Evolutionary conservation across 1,140 invertebrate species (phyloP), one percentile per base, ranked within the genome.

Genomic region (Radopholus similis): DNA sequence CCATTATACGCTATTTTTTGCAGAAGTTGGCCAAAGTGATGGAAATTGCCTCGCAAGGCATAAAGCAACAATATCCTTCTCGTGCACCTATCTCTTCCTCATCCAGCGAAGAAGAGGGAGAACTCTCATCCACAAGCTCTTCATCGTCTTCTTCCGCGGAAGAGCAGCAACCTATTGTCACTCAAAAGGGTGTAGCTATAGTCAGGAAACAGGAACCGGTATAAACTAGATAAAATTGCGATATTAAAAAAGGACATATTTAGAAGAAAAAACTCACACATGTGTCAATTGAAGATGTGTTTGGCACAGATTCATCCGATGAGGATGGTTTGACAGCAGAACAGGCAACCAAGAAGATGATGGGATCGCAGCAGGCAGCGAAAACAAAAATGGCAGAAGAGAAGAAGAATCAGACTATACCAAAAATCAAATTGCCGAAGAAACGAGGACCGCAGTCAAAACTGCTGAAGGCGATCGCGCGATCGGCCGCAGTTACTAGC

Each of bases 221-320:
- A 54, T 54, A 23, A 32, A 32, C 35, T 54, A 4, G 35, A 5
- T 4, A 15, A n/a, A 49, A 6, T 5, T 6, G 6, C 15, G 35
- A n/a, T n/a, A n/a, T n/a, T n/a, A n/a, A n/a, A n/a, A n/a, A n/a
- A n/a, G n/a, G n/a, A n/a, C n/a, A 23, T 23, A 64, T 54, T 21
- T 66, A 66, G 64, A n/a, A n/a, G n/a, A 66, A 67, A 66, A 44
- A 47, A 28, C 44, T 32, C 8, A 51, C 23, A 2, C 64, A 60
- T 35, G 13, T 68, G 13, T 68, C 66, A 37, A 68, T 68, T 57
- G 66, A 68, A 9, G 66, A 68, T 49, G 66, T 68, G 5, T 68
- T 68, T 15, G 66, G 66, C 5, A 44, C 49, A 9, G 66, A 68
- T 18, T 68, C 66, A 44, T 47, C 28, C 44, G 51, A 68, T 6